Evolutionary conservation across 2,888 invertebrate species (phyloP).

Genomic region (Cephonodes hylas): DNA sequence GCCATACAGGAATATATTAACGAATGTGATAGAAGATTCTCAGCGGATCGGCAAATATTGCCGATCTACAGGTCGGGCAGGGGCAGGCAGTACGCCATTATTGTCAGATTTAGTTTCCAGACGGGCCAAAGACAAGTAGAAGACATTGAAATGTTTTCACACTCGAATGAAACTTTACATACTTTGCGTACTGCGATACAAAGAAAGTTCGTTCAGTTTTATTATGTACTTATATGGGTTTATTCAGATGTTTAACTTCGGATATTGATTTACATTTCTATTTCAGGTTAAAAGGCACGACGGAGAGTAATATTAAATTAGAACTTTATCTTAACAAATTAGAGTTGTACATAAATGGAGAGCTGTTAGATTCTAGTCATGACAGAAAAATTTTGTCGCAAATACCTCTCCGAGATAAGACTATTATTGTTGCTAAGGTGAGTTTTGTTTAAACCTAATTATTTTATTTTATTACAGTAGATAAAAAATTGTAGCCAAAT

Average conservation of each 20-base stretch:
- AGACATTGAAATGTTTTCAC: slow-evolving; percentile 95
- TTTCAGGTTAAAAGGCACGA: slow-evolving; percentile 71
- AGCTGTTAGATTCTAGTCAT: slow-evolving; percentile 91
- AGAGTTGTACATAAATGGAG: slow-evolving; percentile 94
- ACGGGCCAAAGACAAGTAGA: slow-evolving; percentile 93
- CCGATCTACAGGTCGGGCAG: slow-evolving; percentile 94
- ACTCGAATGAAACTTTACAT: slow-evolving; percentile 96
- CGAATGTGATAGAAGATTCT: slow-evolving; percentile 94
- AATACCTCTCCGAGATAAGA: slow-evolving; percentile 93
- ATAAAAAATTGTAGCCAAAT: no score
- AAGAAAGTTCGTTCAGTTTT: slow-evolving; percentile 68
- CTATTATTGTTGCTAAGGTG: slow-evolving; percentile 83
- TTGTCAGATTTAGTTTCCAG: slow-evolving; percentile 89
- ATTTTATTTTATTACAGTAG: no score
- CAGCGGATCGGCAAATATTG: slow-evolving; percentile 92
- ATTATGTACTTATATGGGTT: neutral
- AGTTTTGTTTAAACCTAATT: slow-evolving; percentile 13
- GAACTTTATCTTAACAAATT: slow-evolving; percentile 95
- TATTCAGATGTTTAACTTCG: no score
- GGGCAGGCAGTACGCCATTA: slow-evolving; percentile 93
- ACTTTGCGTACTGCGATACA: slow-evolving; percentile 90
- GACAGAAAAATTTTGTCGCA: slow-evolving; percentile 93
- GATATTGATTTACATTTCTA: slow-evolving; percentile 20
- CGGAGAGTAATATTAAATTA: slow-evolving; percentile 87
- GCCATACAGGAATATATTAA: slow-evolving; percentile 97